Base-by-base conservation (phyloP, 2,888 invertebrate genomes). In the Malthinus flaveolus region DNA sequence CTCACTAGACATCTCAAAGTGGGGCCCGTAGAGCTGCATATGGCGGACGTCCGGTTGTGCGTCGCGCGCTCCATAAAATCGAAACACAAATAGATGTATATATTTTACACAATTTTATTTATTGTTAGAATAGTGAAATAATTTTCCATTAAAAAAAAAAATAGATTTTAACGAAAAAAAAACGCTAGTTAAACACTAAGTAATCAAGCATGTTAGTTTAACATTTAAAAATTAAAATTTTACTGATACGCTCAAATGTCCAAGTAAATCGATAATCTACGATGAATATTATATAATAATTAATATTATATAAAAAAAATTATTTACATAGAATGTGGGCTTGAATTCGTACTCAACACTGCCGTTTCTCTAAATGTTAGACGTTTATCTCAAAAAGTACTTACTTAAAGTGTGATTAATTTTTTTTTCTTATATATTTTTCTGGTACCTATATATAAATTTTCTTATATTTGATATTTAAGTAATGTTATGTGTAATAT, bases 261-360 rank as follows among this genome's bases (percentile, higher is more conserved):
- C 72, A 70, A 67, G 57, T 65, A 62, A 62, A 62, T 65, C 56
- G 54, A 64, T 64, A 64, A 66, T 69, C 67, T 67, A 66, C 52
- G 52, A 63, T 63, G 57, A n/a, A n/a, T 62, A 61, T 56, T 58
- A 23, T 23, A 23, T 23, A 23, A 23, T 23, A 23, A 23, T 23
- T 23, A 23, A 23, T 23, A 23, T 23, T 23, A 23, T 23, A 23
- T 23, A 23, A 23, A 23, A n/a, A 23, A 23, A 23, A 23, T 23
- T 23, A 23, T 23, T 23, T 58, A 45, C 47, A 46, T 67, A 62
- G 67, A 67, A 71, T 69, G 67, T 70, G 73, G 72, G 73, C 73
- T 73, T 75, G 68, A 71, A 72, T 62, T 63, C 72, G 70, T 72
- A 73, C 72, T 73, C 68, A 75, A 74, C 75, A 76, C 76, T 75